Evolutionary conservation across 2,797 vertebrate species (phyloP), one percentile per base, ranked within the genome.

Genomic region (Hoplostethus atlanticus): DNA sequence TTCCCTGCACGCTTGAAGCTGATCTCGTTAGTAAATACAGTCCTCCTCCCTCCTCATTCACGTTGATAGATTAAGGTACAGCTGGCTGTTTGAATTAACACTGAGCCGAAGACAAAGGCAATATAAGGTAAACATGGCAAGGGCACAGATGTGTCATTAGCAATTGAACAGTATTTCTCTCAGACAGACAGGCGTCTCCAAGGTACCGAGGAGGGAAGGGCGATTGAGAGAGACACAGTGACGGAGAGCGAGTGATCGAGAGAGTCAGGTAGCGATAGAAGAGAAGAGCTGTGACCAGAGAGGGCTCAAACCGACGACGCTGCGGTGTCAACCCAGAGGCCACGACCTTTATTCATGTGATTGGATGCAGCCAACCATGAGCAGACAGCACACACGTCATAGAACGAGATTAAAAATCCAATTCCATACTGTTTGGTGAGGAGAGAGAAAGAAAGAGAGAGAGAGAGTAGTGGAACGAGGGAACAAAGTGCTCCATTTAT

Each of bases 401-500:
- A 53, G 64, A 79, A 66, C 58, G 15, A 86, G 84, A 87, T 85
- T 87, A 89, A 86, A 85, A 93, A 85, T 73, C 68, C 72, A 83
- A 67, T 88, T 81, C 68, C 48, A 50, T 51, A 31, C 69, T 28
- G 44, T 9, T 36, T 77, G 64, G 81, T 76, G 73, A 77, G 54
- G 53, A 73, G 51, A 7, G 62, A 59, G 40, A 51, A 36, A 47
- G 30, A 28, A 54, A 71, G 62, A 28, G 11, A 60, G 60, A 53
- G 52, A 74, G 7, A 6, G 56, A 75, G 65, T 30, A 0, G 50
- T 12, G 54, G 74, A 83, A 70, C 62, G 73, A 55, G 38, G 64
- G 74, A 84, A 77, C 77, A 71, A 81, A 88, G 76, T 82, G 72
- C 88, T 88, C 87, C 64, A 89, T 92, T 85, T 86, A 74, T 89